These are phyloP conservation scores for Bembecia ichneumoniformis DNA, from an alignment of 2,888 invertebrate genomes.

Conservation along the genomic window DNA sequence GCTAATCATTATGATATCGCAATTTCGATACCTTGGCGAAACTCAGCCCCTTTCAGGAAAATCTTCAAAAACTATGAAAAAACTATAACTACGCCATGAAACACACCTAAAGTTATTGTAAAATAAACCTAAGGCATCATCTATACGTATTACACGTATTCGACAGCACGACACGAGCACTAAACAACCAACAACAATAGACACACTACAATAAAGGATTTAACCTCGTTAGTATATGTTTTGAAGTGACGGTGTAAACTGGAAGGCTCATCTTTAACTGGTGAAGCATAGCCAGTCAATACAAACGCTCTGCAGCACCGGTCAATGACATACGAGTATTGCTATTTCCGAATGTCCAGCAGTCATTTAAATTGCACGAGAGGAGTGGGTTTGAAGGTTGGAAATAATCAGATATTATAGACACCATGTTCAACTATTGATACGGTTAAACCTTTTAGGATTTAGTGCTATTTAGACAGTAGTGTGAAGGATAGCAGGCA, in stretches of 20 bases:
- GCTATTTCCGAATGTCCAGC: slow-evolving; percentile 56
- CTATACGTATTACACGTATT: no score
- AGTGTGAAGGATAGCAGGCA: no score
- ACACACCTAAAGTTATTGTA: no score
- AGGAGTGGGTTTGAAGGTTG: not conserved
- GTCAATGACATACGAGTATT: slow-evolving; percentile 59
- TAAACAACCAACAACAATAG: not conserved
- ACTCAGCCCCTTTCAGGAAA: not conserved
- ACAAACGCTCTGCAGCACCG: slow-evolving; percentile 39
- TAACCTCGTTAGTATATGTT: not conserved
- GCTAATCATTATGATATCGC: no score
- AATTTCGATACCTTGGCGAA: not conserved
- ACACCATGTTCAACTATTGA: no score
- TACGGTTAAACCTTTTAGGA: no score
- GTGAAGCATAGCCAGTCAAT: slow-evolving; percentile 40
- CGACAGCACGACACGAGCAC: not conserved
- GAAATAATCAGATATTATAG: no score
- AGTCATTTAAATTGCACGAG: slow-evolving; percentile 30
- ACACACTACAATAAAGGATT: not conserved
- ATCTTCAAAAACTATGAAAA: not conserved
- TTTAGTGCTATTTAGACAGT: no score
- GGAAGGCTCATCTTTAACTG: slow-evolving; percentile 29
- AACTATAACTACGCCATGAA: not conserved
- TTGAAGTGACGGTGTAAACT: slow-evolving; percentile 24
- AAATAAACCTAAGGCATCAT: not conserved